A percentile compares a stretch with the other conserved stretches of the same genome.
These are phyloP conservation scores for Sericinus montela DNA, from an alignment of 2,888 invertebrate species.

Conservation along the genomic window DNA sequence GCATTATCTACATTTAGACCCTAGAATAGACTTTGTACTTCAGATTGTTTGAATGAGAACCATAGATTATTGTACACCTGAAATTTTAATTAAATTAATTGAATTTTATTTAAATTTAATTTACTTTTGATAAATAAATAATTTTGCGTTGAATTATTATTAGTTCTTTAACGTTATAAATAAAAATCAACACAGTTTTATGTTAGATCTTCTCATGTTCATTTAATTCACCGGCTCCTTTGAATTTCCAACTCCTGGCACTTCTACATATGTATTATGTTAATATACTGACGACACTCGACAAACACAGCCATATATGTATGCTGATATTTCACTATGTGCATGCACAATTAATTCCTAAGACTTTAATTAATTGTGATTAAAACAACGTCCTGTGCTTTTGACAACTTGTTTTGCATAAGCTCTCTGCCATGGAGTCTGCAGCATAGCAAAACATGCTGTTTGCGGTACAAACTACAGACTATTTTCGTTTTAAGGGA, in stretches of 20 bases:
- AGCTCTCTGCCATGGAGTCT: background rate
- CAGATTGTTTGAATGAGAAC: no score
- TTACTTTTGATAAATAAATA: no score
- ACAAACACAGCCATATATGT: conserved; percentile 33
- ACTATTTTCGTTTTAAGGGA: no score
- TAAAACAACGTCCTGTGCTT: conserved; percentile 1
- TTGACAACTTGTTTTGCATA: background rate
- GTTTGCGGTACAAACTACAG: background rate
- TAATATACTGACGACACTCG: conserved; percentile 42
- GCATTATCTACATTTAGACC: no score
- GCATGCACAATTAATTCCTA: conserved; percentile 13
- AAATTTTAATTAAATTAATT: no score
- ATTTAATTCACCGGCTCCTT: conserved; percentile 25
- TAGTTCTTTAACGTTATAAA: no score
- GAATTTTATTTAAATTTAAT: no score
- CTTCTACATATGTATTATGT: conserved; percentile 30
- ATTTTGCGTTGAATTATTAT: no score
- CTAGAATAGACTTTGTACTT: no score
- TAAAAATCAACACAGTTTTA: no score
- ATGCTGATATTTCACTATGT: background rate
- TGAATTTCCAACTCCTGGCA: conserved; percentile 11
- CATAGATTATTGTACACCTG: no score
- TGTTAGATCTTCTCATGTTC: background rate
- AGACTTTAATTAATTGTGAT: conserved; percentile 5
- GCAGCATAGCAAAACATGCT: background rate